Evolutionary conservation across 2,113 vertebrate species (phyloP).

Genomic region (Bubo bubo): DNA sequence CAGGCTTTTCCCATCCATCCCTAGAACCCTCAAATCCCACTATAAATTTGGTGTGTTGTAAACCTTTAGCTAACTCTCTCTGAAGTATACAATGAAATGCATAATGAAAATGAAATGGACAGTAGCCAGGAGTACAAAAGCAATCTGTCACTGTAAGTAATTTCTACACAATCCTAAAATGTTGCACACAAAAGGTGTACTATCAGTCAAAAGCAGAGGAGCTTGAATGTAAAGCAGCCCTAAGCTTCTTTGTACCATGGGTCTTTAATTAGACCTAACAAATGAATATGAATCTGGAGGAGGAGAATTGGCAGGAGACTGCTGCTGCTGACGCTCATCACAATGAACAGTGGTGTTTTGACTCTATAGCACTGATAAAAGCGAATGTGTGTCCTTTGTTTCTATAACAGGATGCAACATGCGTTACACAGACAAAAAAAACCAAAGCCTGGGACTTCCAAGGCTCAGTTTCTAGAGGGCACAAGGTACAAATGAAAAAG

Average conservation of each 20-base stretch:
- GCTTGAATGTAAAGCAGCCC: not conserved
- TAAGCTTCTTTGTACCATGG: conserved; percentile 3
- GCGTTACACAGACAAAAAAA: not conserved
- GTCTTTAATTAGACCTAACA: conserved; percentile 61
- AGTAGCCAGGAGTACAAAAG: conserved; percentile 16
- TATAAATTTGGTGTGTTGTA: not conserved
- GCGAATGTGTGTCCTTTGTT: conserved; percentile 44
- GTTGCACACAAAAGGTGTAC: conserved; percentile 36
- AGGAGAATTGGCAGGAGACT: conserved; percentile 39
- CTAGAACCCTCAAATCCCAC: not conserved
- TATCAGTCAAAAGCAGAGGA: conserved; percentile 44
- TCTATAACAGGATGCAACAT: conserved; percentile 30
- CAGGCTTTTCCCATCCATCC: not conserved
- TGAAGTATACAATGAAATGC: not conserved
- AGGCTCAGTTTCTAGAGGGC: not conserved
- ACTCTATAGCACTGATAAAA: conserved; percentile 14
- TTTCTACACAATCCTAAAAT: conserved; percentile 12
- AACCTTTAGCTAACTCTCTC: not conserved
- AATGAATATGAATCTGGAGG: conserved; percentile 37
- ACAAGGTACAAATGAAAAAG: conserved; percentile 5
- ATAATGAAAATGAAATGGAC: not conserved
- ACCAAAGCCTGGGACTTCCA: not conserved
- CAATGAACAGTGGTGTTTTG: not conserved
- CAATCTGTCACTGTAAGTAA: not conserved
- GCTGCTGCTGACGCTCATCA: not conserved